These are phyloP conservation scores for Glyphotaelius pellucidus DNA, from an alignment of 2,888 invertebrate genomes.

Conservation along the genomic window DNA sequence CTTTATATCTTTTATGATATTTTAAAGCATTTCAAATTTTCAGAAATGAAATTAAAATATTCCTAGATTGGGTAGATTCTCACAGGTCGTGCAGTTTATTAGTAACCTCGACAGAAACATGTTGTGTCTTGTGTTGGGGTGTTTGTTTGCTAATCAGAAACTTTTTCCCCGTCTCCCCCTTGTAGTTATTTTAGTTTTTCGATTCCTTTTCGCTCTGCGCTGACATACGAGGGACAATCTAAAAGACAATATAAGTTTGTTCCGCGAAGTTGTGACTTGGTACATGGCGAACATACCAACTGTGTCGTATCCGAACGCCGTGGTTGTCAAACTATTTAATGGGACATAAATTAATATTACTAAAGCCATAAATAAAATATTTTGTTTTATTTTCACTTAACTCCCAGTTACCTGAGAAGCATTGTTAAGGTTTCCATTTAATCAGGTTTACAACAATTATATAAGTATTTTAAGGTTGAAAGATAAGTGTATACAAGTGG, in stretches of 20 bases:
- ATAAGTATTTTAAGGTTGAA: too few relatives aligned
- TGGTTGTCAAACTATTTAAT: constrained; percentile 33
- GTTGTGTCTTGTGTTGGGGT: neutral
- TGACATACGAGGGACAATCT: constrained; percentile 63
- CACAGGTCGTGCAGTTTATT: neutral
- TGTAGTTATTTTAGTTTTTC: constrained; percentile 45
- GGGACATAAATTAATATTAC: neutral
- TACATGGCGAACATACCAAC: constrained; percentile 62
- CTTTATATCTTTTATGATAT: too few relatives aligned
- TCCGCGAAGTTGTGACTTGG: constrained; percentile 56
- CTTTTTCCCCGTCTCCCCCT: constrained; percentile 48
- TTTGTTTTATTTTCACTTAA: neutral
- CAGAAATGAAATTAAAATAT: neutral
- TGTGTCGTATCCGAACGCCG: constrained; percentile 46
- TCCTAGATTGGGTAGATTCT: neutral
- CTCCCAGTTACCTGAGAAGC: too few relatives aligned
- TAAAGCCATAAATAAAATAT: neutral
- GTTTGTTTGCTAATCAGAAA: constrained; percentile 52
- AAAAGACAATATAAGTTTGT: constrained; percentile 66
- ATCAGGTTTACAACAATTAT: too few relatives aligned
- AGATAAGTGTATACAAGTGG: too few relatives aligned
- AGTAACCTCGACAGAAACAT: neutral
- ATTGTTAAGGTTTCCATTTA: too few relatives aligned
- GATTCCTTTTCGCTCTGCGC: constrained; percentile 58
- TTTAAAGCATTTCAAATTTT: too few relatives aligned